Percentiles rank a stretch among this genome's conserved stretches.
phyloP scores from a whole-genome alignment of 2,113 vertebrate species.

The Oncorhynchus tshawytscha region DNA sequence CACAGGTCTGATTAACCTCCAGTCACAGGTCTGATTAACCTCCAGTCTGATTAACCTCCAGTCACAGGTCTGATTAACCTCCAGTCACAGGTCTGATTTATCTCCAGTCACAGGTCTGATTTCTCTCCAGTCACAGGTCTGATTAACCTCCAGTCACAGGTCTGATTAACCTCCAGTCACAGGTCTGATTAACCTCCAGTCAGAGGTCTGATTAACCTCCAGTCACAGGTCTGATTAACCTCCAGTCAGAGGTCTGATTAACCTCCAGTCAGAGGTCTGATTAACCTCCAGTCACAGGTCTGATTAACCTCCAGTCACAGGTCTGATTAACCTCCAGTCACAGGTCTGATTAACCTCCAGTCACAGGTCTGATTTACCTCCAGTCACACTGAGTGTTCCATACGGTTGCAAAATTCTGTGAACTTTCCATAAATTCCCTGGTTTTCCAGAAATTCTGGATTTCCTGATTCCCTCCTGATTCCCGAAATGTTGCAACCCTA shows the following conservation, averaged over 20 bases:
- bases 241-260: neutral
- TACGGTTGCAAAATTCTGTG: too few relatives aligned
- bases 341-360: neutral
- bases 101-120: too few relatives aligned
- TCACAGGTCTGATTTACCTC: neutral
- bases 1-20: too few relatives aligned
- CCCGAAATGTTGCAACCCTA: too few relatives aligned
- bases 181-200: neutral
- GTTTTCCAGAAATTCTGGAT: too few relatives aligned
- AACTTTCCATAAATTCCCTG: too few relatives aligned
- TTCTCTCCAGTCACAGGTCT: neutral
- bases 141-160: neutral
- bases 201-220: neutral
- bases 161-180: neutral
- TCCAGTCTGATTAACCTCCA: too few relatives aligned
- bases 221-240: neutral
- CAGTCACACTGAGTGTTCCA: neutral
- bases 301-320: neutral
- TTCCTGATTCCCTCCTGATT: too few relatives aligned
- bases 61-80: too few relatives aligned
- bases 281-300: neutral
- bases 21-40: too few relatives aligned
- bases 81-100: too few relatives aligned
- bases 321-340: neutral
- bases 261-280: neutral